phyloP scores from a whole-genome alignment of 2,888 invertebrate species.

The Eupithecia tripunctaria region DNA sequence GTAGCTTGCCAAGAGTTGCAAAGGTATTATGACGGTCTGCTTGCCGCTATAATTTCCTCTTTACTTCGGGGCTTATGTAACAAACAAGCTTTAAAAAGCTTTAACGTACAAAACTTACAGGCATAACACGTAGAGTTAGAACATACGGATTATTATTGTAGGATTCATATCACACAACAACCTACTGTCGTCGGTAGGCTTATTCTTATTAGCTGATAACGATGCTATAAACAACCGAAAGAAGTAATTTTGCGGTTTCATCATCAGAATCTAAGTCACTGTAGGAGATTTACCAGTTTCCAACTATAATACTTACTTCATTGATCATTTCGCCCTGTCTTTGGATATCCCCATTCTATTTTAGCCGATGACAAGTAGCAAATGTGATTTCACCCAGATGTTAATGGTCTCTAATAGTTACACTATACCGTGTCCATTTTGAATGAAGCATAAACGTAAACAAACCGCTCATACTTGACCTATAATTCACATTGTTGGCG shows the following conservation, averaged over 20 bases:
- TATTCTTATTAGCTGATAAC: background rate
- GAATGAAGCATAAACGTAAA: no score
- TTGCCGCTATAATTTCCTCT: conserved; percentile 22
- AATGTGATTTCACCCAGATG: background rate
- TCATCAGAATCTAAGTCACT: background rate
- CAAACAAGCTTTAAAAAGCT: conserved; percentile 7
- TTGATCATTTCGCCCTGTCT: background rate
- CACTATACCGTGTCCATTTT: no score
- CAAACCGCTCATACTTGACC: no score
- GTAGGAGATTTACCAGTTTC: background rate
- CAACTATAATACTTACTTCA: background rate
- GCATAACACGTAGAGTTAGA: background rate
- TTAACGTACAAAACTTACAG: background rate
- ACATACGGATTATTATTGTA: background rate
- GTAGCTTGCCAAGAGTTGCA: conserved; percentile 24
- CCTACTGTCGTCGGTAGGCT: background rate
- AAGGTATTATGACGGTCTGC: conserved; percentile 28
- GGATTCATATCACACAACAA: background rate
- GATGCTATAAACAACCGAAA: background rate
- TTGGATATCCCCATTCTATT: background rate
- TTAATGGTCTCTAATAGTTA: background rate
- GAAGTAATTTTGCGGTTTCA: background rate
- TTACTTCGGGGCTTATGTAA: conserved; percentile 16
- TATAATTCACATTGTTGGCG: no score
- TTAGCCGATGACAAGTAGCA: background rate